Evolutionary conservation across 1,140 invertebrate species (phyloP).

Genomic region (Bombus picipes): DNA sequence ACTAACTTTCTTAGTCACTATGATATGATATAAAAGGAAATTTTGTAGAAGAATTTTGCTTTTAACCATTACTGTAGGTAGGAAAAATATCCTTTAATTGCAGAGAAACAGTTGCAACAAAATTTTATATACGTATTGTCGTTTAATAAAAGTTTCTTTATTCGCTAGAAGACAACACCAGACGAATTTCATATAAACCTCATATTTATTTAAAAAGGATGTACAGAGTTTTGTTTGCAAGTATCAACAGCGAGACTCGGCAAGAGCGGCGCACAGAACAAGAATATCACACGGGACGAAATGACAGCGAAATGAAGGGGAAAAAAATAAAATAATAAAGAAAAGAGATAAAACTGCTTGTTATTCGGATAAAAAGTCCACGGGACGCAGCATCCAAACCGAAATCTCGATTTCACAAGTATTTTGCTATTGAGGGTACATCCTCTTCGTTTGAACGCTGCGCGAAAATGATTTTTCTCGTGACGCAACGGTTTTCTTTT

Average conservation of each 20-base stretch:
- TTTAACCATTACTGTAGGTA: background rate
- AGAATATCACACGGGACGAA: conserved; percentile 81
- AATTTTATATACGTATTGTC: background rate
- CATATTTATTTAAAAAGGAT: conserved; percentile 84
- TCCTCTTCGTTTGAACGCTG: conserved; percentile 49
- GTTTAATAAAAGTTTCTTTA: background rate
- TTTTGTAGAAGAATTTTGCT: background rate
- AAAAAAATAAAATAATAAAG: conserved; percentile 50
- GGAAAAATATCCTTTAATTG: background rate
- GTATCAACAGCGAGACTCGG: conserved; percentile 82
- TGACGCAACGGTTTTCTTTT: conserved; percentile 12
- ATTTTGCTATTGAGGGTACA: conserved; percentile 6
- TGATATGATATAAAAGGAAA: background rate
- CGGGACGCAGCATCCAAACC: conserved; percentile 47
- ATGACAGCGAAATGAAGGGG: conserved; percentile 49
- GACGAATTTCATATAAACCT: conserved; percentile 78
- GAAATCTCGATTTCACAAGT: conserved; percentile 54
- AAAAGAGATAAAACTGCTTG: conserved; percentile 34
- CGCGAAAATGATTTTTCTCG: conserved; percentile 47
- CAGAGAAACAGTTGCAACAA: background rate
- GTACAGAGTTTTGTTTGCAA: conserved; percentile 82
- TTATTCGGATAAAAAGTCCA: conserved; percentile 55
- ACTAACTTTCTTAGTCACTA: background rate
- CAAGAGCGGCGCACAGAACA: conserved; percentile 81
- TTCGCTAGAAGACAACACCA: background rate